A percentile compares a stretch with the other conserved stretches of the same genome.
Evolutionary conservation across 2,888 invertebrate genomes (phyloP).

Genomic region (Aphrophora alni): DNA sequence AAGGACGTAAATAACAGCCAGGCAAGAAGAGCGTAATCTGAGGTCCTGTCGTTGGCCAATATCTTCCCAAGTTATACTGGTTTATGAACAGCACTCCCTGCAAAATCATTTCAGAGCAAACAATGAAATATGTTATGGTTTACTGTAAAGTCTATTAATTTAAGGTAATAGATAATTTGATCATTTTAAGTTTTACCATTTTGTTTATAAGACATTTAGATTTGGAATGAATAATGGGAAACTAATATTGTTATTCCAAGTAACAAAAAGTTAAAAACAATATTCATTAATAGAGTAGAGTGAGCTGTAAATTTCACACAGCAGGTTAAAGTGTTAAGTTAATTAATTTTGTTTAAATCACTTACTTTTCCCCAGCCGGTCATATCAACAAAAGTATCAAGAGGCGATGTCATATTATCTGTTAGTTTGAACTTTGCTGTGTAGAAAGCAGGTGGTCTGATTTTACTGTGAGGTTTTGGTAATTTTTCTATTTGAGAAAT

Average conservation of each 20-base stretch:
- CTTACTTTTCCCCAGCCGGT: slow-evolving; percentile 53
- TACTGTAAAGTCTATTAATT: too few species aligned
- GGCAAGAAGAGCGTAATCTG: slow-evolving; percentile 53
- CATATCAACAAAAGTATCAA: slow-evolving; percentile 52
- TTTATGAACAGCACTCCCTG: slow-evolving; percentile 53
- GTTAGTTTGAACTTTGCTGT: slow-evolving; percentile 43
- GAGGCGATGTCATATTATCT: slow-evolving; percentile 20
- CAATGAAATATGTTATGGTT: too few species aligned
- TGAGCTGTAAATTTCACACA: too few species aligned
- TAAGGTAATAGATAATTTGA: too few species aligned
- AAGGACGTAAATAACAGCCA: slow-evolving; percentile 46
- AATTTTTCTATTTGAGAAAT: slow-evolving; percentile 41
- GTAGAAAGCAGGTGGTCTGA: slow-evolving; percentile 44
- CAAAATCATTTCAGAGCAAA: slow-evolving; percentile 17
- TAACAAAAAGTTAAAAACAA: too few species aligned
- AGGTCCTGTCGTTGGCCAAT: slow-evolving; percentile 52
- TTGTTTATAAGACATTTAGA: too few species aligned
- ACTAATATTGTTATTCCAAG: too few species aligned
- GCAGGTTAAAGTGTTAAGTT: too few species aligned
- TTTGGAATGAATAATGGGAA: too few species aligned
- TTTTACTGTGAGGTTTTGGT: slow-evolving; percentile 3
- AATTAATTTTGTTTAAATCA: too few species aligned
- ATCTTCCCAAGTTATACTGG: slow-evolving; percentile 52
- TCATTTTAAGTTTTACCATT: too few species aligned
- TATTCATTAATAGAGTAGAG: too few species aligned